Base-by-base conservation (phyloP, 2,113 vertebrate genomes). In the Pipra filicauda region DNA sequence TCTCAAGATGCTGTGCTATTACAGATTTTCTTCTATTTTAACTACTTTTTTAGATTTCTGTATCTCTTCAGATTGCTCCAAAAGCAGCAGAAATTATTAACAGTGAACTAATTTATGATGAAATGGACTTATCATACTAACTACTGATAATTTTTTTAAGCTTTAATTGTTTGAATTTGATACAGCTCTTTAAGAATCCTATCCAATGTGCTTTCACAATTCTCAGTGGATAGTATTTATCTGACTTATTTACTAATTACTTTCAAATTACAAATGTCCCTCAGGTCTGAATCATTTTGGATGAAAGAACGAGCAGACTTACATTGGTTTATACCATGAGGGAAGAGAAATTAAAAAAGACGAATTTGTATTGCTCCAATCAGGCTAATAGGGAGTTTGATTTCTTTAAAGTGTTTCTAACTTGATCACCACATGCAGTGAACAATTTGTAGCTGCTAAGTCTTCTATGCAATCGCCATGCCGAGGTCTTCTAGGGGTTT, bases 241-340 rank as follows among this genome's bases (percentile, higher is more conserved):
- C 85, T 87, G 75, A 91, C 70, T 95, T 96, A 96, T 95, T 96
- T 94, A 95, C 91, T 96, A 97, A 97, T 97, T 95, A 85, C 67
- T 94, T 94, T 55, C 67, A 83, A 89, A 89, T 97, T 96, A 95
- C 80, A 90, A 51, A 11, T 57, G 73, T 93, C 93, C 67, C 87
- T 91, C 62, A 89, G 73, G 96, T 97, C 87, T 83, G 74, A 97
- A 96, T 80, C 41, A 82, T 89, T 93, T 96, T 41, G 77, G 80
- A 91, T 91, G 73, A 93, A 84, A 66, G 77, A 96, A 96, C 18
- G 14, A 92, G 84, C 61, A 82, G 74, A 78, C 41, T 82, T 88
- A 35, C 18, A 37, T 9, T 24, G 30, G 43, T 85, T 80, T 69
- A 82, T 75, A 80, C 28, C 57, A 90, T 6, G 28, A 89, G 48